Base-by-base conservation (phyloP, 2,888 invertebrate species). In the Drosophila prostipennis region DNA sequence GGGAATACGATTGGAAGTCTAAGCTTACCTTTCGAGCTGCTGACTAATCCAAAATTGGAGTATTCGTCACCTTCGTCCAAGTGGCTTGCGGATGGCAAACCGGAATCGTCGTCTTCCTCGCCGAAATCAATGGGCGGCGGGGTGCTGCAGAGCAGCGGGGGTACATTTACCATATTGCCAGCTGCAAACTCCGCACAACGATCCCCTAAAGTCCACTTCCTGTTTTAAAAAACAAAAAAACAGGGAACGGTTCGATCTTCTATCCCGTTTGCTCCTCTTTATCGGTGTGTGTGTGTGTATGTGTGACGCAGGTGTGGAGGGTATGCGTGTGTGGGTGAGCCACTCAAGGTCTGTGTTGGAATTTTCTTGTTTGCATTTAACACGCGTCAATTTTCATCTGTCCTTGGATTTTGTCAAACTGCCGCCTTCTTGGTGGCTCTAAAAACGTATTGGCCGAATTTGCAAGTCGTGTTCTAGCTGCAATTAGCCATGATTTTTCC, bases 131-230 rank as follows among this genome's bases (percentile, higher is more conserved):
- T 93, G 43, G 94, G 94, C 49, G 94, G 94, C 59, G 94, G 94
- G 49, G 94, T 93, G 86, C 92, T 93, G 83, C 93, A 93, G 68
- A 94, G 90, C 70, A 93, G 93, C 76, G 94, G 94, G 76, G 94
- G 94, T 82, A 94, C 83, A 55, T 89, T 89, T 49, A 85, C 93
- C 87, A 93, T 91, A 79, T 92, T 61, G 69, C 53, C 16, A 58
- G 57, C 57, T 58, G 45, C 36, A 16, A 34, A 6, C 48, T 49
- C 13, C 37, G 59, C 58, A 29, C 19, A 42, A 32, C 11, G 59
- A 59, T 61, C 60, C 60, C 34, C 60, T 16, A 26, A 59, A 40
- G 14, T 36, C 16, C 39, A 59, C 61, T 61, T 61, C 61, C 61
- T 60, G 61, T 48, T 60, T 60, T 13, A 32, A 40, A 32, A 49